These are phyloP conservation scores for Dysdera silvatica DNA, from an alignment of 1,140 invertebrate genomes.

Conservation along the genomic window DNA sequence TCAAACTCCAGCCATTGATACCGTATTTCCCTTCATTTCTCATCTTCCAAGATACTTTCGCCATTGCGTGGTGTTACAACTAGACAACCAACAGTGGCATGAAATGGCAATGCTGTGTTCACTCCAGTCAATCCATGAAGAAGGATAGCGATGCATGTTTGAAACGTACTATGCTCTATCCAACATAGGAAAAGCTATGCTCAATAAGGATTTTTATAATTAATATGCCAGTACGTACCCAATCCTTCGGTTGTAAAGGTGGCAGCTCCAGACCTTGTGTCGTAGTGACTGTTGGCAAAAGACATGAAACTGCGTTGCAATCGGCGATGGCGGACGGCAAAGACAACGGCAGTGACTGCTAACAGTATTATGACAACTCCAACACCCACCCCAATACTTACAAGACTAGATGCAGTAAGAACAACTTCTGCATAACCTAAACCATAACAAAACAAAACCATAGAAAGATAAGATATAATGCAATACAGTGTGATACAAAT, in stretches of 20 bases:
- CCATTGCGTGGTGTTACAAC: no score
- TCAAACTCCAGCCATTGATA: no score
- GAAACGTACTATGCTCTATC: no score
- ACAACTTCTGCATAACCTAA: conserved; percentile 12
- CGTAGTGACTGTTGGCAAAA: conserved; percentile 78
- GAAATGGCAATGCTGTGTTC: no score
- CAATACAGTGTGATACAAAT: not conserved
- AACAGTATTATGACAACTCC: conserved; percentile 53
- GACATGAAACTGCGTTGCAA: conserved; percentile 67
- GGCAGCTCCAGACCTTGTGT: conserved; percentile 71
- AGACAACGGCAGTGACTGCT: conserved; percentile 53
- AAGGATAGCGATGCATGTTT: no score
- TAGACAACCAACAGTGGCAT: no score
- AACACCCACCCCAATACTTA: conserved; percentile 48
- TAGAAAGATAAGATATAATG: not conserved
- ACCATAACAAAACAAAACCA: not conserved
- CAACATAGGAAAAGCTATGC: not conserved
- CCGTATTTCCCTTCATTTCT: no score
- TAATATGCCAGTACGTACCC: conserved; percentile 44
- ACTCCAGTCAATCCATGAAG: no score
- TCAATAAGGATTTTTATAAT: not conserved
- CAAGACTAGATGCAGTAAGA: conserved; percentile 34
- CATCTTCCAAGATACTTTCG: no score
- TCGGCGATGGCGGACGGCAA: conserved; percentile 61
- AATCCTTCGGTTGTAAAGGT: conserved; percentile 65